phyloP scores from a whole-genome alignment of 2,113 vertebrate genomes.

The Lonchura striata region DNA sequence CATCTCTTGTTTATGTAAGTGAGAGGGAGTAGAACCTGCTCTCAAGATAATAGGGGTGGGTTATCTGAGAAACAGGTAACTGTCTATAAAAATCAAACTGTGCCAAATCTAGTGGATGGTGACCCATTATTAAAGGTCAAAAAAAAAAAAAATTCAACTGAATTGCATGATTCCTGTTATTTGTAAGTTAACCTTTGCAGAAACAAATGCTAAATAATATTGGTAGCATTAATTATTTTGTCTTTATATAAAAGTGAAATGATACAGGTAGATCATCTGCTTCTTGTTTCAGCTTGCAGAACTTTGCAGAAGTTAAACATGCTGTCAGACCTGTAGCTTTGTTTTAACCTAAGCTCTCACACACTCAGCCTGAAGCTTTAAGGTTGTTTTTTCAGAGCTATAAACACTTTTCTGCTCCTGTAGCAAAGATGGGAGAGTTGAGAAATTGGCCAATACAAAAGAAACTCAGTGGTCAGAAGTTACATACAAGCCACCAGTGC shows the following conservation, averaged over 20 bases:
- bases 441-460: not conserved
- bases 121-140: not conserved
- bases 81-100: not conserved
- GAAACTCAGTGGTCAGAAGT: not conserved
- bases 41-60: not conserved
- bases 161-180: not conserved
- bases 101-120: not conserved
- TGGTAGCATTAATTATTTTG: not conserved
- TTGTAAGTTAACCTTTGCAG: not conserved
- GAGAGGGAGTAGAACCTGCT: not conserved
- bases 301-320: not conserved
- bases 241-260: not conserved
- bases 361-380: not conserved
- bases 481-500: not conserved
- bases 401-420: not conserved
- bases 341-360: not conserved
- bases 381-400: not conserved
- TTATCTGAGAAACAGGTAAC: not conserved
- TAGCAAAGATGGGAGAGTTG: not conserved
- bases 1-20: not conserved
- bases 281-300: not conserved
- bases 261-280: not conserved
- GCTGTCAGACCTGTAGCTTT: not conserved
- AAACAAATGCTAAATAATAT: not conserved
- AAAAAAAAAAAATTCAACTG: not conserved